Percentiles rank a stretch among this genome's conserved stretches.
phyloP scores from a whole-genome alignment of 2,797 vertebrate species.

The Spinus olivaceus region DNA sequence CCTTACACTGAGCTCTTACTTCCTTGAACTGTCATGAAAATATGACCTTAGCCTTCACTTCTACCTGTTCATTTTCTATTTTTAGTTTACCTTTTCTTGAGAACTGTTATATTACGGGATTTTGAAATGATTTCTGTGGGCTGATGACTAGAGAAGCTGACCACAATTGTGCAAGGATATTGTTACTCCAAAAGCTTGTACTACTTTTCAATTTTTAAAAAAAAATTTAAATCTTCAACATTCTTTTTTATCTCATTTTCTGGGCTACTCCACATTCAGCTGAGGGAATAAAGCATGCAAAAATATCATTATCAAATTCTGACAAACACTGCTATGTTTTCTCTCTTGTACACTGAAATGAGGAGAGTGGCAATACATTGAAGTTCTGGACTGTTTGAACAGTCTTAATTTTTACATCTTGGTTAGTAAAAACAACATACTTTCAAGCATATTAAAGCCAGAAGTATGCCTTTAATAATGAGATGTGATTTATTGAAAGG shows the following conservation, averaged over 20 bases:
- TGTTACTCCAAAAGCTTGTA: neutral
- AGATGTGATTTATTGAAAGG: neutral
- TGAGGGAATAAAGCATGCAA: neutral
- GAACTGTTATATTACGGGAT: neutral
- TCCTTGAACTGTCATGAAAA: neutral
- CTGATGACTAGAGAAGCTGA: neutral
- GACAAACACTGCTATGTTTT: neutral
- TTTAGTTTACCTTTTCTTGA: neutral
- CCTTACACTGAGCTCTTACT: neutral
- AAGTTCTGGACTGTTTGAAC: neutral
- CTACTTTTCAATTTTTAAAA: neutral
- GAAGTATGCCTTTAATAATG: neutral
- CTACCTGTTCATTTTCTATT: neutral
- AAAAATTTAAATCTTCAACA: neutral
- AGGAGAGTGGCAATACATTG: neutral
- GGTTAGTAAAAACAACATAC: rapidly evolving
- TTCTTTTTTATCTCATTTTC: neutral
- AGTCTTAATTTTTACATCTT: neutral
- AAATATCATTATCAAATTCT: neutral
- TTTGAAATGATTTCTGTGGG: neutral
- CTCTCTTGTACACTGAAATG: neutral
- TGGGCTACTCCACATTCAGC: neutral
- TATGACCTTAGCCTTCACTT: neutral
- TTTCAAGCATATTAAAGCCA: neutral
- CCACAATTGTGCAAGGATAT: neutral